Base-by-base conservation (phyloP, 2,113 vertebrate species). In the Morone saxatilis region DNA sequence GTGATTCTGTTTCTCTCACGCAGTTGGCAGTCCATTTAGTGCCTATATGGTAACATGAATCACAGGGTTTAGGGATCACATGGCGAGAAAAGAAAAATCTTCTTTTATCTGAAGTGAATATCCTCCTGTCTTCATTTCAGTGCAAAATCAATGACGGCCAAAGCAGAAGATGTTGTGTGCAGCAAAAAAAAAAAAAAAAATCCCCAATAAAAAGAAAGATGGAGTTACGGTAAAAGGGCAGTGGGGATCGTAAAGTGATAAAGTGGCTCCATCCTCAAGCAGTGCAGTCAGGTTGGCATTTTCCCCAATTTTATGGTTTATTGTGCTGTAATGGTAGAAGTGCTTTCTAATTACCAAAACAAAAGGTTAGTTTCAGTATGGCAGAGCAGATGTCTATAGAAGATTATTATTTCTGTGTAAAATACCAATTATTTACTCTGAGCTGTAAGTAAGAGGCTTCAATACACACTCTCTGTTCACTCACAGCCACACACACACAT, bases 91-190 rank as follows among this genome's bases (percentile, higher is more conserved):
- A 80, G 54, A 81, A 85, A 83, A 81, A 80, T 85, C 31, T 61
- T 69, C 80, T 81, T 86, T 81, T 74, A 66, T 88, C 71, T 17
- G 22, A 71, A 61, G 65, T 78, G 75, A 91, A 84, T 85, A 76
- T 84, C 68, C 70, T 83, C 13, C 84, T 67, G 72, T 88, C 74
- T 91, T 91, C 59, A 83, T 90, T 91, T 91, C 67, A 89, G 71
- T 60, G 73, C 77, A 91, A 92, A 95, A 95, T 92, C 91, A 86
- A 91, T 93, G 61, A 6, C 2, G 1, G 69, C 68, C 69, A 75
- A 83, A 86, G 60, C 61, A 62, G 36, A 69, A 54, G 47, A 65
- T 67, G 45, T 41, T 77, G 47, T 76, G 62, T 5, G 68, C 51
- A 1, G 25, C 68, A 13, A 56, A 73, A 70, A n/a, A 60, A 38